phyloP scores from a whole-genome alignment of 1,140 invertebrate genomes.

The Drosophila micromelanica region DNA sequence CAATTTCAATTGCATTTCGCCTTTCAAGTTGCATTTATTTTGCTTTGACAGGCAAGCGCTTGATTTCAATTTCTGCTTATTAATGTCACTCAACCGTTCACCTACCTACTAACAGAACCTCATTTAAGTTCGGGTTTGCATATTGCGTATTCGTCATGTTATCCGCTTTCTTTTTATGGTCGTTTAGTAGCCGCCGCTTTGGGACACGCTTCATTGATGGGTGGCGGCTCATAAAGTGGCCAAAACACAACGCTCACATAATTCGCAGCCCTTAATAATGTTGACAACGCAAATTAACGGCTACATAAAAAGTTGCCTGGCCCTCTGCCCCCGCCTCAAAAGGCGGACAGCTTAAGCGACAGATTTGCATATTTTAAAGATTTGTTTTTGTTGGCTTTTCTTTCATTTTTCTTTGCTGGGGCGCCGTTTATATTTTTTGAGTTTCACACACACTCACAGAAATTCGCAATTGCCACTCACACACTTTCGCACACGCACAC shows the following conservation, averaged over 20 bases:
- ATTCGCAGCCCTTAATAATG: conserved; percentile 39
- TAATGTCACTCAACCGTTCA: conserved; percentile 30
- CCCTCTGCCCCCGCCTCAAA: not conserved
- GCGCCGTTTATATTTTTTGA: not conserved
- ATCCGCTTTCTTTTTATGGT: conserved; percentile 32
- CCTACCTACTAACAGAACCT: not conserved
- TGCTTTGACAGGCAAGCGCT: not conserved
- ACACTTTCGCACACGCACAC: not conserved
- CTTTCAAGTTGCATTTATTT: conserved; percentile 1
- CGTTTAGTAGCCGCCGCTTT: conserved; percentile 17
- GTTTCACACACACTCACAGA: conserved; percentile 7
- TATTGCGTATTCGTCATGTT: conserved; percentile 48
- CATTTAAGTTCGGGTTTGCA: conserved; percentile 1
- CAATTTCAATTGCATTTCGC: conserved; percentile 11
- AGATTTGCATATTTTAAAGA: conserved; percentile 66
- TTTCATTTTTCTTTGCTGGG: conserved; percentile 4
- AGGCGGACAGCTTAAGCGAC: conserved; percentile 29
- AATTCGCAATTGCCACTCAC: conserved; percentile 5
- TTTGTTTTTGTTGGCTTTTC: conserved; percentile 32
- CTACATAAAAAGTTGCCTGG: conserved; percentile 56
- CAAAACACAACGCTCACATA: conserved; percentile 40
- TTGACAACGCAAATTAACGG: conserved; percentile 65
- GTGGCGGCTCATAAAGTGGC: conserved; percentile 45
- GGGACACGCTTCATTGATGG: conserved; percentile 59
- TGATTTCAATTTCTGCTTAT: conserved; percentile 35